Conservation (phyloP, 92 coral and sea anemone species). For the Parazoanthus swiftii region DNA sequence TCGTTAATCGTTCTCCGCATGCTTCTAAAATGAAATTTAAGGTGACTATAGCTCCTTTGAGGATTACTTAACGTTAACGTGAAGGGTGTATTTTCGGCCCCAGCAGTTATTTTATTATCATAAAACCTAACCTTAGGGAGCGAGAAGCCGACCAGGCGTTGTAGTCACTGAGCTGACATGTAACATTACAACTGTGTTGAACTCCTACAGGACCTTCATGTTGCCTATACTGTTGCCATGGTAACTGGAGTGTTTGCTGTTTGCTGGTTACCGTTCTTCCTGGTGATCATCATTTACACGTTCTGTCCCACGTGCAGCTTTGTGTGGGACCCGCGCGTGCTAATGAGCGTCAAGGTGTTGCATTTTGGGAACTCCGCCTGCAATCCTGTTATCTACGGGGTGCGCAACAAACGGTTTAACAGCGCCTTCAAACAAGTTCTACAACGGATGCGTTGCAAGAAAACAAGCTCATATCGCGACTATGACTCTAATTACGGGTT, state of each 20-base stretch:
- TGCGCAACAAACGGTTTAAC: constrained; percentile 74
- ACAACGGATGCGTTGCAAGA: constrained; percentile 53
- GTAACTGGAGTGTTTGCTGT: constrained; percentile 73
- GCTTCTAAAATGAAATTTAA: too few species aligned
- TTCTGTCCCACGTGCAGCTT: constrained; percentile 65
- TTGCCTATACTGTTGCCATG: constrained; percentile 86
- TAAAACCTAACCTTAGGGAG: too few species aligned
- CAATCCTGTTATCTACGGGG: constrained; percentile 79
- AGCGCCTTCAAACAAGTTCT: constrained; percentile 68
- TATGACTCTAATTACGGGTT: not conserved
- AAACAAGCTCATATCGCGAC: constrained; percentile 6
- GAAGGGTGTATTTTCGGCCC: too few species aligned
- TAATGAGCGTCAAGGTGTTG: constrained; percentile 71
- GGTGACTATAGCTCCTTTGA: too few species aligned
- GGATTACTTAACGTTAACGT: too few species aligned
- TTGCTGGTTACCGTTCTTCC: constrained; percentile 88
- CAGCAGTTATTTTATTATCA: too few species aligned
- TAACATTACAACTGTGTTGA: not conserved
- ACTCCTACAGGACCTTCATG: constrained; percentile 70
- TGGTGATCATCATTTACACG: constrained; percentile 48
- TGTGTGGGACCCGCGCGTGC: constrained; percentile 65
- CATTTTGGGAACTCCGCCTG: constrained; percentile 85
- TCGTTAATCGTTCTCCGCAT: too few species aligned
- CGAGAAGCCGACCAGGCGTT: too few species aligned
- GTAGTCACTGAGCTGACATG: not conserved